Conservation (phyloP, 2,888 invertebrate species). For the Malachius bipustulatus region DNA sequence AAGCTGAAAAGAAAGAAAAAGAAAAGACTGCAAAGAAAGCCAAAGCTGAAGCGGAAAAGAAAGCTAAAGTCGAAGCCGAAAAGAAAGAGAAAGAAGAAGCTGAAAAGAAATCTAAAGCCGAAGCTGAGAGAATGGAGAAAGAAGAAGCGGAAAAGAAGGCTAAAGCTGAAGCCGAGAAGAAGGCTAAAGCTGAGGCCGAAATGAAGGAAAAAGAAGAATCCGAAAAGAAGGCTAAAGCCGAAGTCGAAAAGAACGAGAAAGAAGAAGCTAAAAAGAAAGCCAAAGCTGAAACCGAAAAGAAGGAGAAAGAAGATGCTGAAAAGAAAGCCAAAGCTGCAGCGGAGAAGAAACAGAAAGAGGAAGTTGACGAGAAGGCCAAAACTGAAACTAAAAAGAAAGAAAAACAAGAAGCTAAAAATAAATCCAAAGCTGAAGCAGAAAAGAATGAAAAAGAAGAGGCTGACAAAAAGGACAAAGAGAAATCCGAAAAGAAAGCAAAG, state of each 20-base stretch:
- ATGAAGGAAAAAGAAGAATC: constrained; percentile 14
- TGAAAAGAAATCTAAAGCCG: constrained; percentile 25
- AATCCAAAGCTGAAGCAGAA: constrained; percentile 22
- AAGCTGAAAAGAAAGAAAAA: constrained; percentile 9
- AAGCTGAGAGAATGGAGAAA: constrained; percentile 33
- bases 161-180: constrained; percentile 12
- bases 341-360: constrained; percentile 11
- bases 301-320: constrained; percentile 32
- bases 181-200: constrained; percentile 17
- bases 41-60: constrained; percentile 16
- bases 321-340: constrained; percentile 26
- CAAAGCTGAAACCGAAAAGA: constrained; percentile 15
- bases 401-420: constrained; percentile 16
- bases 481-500: constrained; percentile 16
- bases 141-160: constrained; percentile 12
- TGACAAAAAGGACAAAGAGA: constrained; percentile 19
- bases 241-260: constrained; percentile 19
- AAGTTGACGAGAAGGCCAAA: constrained; percentile 13
- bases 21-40: constrained; percentile 19
- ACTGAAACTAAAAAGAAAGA: constrained; percentile 16
- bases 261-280: constrained; percentile 10
- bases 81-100: constrained; percentile 12
- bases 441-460: constrained; percentile 13
- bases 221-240: constrained; percentile 20
- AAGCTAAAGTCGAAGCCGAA: constrained; percentile 15